Conservation (phyloP, 2,113 vertebrate genomes). For the Odontophorus gujanensis region DNA sequence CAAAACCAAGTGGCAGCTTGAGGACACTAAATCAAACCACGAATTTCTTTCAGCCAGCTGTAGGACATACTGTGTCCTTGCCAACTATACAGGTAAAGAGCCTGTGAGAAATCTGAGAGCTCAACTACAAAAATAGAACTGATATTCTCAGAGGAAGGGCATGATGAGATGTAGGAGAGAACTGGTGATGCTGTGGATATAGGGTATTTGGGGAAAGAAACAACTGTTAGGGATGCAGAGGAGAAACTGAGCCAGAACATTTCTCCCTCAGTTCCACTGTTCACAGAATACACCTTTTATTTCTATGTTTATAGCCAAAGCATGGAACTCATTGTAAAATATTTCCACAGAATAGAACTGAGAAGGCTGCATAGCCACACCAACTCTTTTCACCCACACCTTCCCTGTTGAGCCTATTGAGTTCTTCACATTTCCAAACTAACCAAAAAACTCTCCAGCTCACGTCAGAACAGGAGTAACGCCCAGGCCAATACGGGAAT, state of each 20-base stretch:
- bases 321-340: background rate
- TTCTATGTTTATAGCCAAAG: background rate
- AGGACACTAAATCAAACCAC: background rate
- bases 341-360: background rate
- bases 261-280: background rate
- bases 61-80: background rate
- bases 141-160: background rate
- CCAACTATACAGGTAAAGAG: background rate
- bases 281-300: background rate
- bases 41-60: background rate
- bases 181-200: background rate
- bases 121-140: background rate
- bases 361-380: background rate
- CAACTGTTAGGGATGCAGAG: background rate
- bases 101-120: background rate
- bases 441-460: background rate
- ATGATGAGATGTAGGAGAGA: background rate
- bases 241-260: background rate
- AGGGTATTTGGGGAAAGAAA: background rate
- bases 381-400: background rate
- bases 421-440: background rate
- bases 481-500: background rate
- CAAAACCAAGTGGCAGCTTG: background rate
- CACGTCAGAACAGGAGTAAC: fast-evolving
- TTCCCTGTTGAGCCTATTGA: background rate